These are phyloP conservation scores for Oxyteleia sp. DNA, from an alignment of 2,888 invertebrate genomes.

Conservation along the genomic window DNA sequence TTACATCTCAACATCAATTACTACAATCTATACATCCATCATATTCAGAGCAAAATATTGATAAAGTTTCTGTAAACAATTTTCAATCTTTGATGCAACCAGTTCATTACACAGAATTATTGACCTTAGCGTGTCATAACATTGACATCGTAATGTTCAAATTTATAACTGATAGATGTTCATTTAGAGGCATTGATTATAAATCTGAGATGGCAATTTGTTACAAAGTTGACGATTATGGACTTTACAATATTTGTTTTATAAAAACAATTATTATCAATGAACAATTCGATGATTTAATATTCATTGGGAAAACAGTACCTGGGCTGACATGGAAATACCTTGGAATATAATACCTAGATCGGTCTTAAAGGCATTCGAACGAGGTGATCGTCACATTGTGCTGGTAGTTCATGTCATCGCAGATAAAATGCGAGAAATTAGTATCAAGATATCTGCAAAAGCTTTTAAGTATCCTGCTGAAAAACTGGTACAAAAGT, in stretches of 20 bases:
- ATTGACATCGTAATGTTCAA: conserved; percentile 23
- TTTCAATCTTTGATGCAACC: not conserved
- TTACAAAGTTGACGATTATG: conserved; percentile 13
- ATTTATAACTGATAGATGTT: conserved; percentile 18
- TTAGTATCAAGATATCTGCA: conserved; percentile 65
- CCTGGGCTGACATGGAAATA: too few relatives aligned
- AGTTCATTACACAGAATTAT: conserved; percentile 22
- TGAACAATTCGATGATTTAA: conserved; percentile 29
- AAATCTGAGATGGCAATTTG: conserved; percentile 25
- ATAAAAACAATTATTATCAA: conserved; percentile 24
- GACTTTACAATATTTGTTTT: conserved; percentile 38
- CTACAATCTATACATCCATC: conserved; percentile 14
- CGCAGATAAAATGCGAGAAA: conserved; percentile 52
- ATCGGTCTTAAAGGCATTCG: conserved; percentile 7
- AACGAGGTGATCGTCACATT: conserved; percentile 5
- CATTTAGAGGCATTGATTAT: conserved; percentile 37
- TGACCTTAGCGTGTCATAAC: too few relatives aligned
- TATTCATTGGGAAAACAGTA: too few relatives aligned
- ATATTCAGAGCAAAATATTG: conserved; percentile 1
- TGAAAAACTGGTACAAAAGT: conserved; percentile 73
- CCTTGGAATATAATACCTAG: not conserved
- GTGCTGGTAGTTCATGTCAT: not conserved
- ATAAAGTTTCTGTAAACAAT: not conserved
- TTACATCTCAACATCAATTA: conserved; percentile 47
- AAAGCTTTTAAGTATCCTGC: conserved; percentile 72